These are phyloP conservation scores for Andrena haemorrhoa DNA, from an alignment of 2,888 invertebrate genomes.

Conservation along the genomic window DNA sequence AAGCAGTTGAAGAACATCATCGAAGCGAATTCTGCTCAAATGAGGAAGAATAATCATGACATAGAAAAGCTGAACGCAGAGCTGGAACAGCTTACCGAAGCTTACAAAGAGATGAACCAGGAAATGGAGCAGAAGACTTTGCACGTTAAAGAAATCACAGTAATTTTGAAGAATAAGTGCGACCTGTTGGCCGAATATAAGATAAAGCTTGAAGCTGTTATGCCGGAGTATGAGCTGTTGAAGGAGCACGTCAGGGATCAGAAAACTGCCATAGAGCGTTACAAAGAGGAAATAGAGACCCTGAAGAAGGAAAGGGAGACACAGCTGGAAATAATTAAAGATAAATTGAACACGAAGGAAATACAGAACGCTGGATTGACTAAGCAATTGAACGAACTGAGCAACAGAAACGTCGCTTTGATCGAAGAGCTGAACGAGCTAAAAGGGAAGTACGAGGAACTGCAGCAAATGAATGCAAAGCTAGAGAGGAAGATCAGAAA, in stretches of 20 bases:
- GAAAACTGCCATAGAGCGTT: slow-evolving; percentile 77
- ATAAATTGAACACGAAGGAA: slow-evolving; percentile 75
- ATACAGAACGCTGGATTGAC: slow-evolving; percentile 80
- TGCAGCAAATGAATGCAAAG: slow-evolving; percentile 85
- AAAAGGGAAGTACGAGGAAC: slow-evolving; percentile 85
- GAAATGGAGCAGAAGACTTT: slow-evolving; percentile 83
- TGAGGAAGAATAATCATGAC: slow-evolving; percentile 81
- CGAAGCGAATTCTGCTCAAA: slow-evolving; percentile 79
- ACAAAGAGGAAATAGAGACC: slow-evolving; percentile 83
- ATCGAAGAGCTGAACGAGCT: slow-evolving; percentile 84
- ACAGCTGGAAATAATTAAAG: slow-evolving; percentile 69
- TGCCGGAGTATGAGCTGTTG: slow-evolving; percentile 77
- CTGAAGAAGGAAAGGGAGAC: slow-evolving; percentile 83
- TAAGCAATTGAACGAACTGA: slow-evolving; percentile 82
- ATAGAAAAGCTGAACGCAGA: slow-evolving; percentile 83
- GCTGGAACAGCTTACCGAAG: slow-evolving; percentile 82
- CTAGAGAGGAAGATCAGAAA: slow-evolving; percentile 81
- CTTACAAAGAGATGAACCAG: slow-evolving; percentile 82
- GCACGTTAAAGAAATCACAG: slow-evolving; percentile 81
- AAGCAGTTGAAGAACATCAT: slow-evolving; percentile 81
- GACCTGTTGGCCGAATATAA: slow-evolving; percentile 84
- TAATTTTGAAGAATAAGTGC: slow-evolving; percentile 78
- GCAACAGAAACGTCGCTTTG: slow-evolving; percentile 85
- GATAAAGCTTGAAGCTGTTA: slow-evolving; percentile 76
- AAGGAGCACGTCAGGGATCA: slow-evolving; percentile 75